These are phyloP conservation scores for Eugnorisma glareosa DNA, from an alignment of 2,888 invertebrate genomes.

Conservation along the genomic window DNA sequence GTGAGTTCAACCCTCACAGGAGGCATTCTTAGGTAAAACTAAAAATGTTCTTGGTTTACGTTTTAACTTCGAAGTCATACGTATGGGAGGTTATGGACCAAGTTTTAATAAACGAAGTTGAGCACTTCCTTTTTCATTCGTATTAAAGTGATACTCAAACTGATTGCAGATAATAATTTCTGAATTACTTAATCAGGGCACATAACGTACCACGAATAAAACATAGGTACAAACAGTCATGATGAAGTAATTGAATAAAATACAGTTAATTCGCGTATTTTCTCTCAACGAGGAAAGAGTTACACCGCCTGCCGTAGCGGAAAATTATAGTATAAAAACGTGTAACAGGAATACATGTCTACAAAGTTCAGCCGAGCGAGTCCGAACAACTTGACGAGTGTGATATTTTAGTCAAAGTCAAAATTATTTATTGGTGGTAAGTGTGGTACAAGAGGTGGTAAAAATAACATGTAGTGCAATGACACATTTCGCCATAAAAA, in stretches of 20 bases:
- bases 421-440: too few relatives aligned
- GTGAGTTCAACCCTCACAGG: constrained; percentile 97
- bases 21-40: constrained; percentile 87
- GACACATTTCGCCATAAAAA: too few relatives aligned
- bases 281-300: constrained; percentile 1
- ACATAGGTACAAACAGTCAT: not conserved
- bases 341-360: constrained; percentile 35
- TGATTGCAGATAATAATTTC: not conserved
- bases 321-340: constrained; percentile 41
- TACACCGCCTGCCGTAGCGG: not conserved
- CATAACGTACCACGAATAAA: not conserved
- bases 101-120: not conserved
- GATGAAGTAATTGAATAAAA: not conserved
- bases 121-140: too few relatives aligned
- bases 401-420: too few relatives aligned
- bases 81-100: not conserved
- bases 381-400: not conserved
- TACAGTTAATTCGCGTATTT: constrained; percentile 4
- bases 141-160: not conserved
- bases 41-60: too few relatives aligned
- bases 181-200: not conserved
- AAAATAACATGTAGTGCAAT: too few relatives aligned
- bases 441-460: too few relatives aligned
- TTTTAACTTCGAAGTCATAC: too few relatives aligned
- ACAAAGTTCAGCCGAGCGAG: constrained; percentile 32